These are phyloP conservation scores for Eufriesea mexicana DNA, from an alignment of 1,140 invertebrate species.

Conservation along the genomic window DNA sequence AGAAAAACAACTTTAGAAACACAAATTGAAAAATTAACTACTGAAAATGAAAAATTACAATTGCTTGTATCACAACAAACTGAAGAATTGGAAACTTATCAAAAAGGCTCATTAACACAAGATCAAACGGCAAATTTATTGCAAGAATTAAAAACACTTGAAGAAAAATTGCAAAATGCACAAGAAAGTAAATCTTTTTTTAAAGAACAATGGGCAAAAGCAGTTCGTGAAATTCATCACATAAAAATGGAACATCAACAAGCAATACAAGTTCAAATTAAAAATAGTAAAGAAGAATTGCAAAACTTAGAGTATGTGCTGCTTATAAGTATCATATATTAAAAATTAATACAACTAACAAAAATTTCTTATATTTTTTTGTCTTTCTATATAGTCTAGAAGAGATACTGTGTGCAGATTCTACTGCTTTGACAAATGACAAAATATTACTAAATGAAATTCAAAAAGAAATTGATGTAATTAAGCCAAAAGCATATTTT, in stretches of 20 bases:
- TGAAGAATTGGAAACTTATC: constrained; percentile 75
- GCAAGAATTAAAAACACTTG: constrained; percentile 82
- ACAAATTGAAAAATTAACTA: constrained; percentile 74
- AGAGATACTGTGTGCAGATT: constrained; percentile 73
- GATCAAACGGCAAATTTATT: constrained; percentile 80
- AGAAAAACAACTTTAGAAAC: constrained; percentile 72
- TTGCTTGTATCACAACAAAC: constrained; percentile 74
- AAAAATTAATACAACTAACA: not conserved
- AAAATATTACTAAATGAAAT: constrained; percentile 73
- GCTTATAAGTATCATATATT: not conserved
- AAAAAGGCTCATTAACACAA: constrained; percentile 78
- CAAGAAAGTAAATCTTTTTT: constrained; percentile 84
- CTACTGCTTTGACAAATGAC: constrained; percentile 73
- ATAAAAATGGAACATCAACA: constrained; percentile 80
- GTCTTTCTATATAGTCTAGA: constrained; percentile 71
- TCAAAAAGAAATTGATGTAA: constrained; percentile 75
- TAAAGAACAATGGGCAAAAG: constrained; percentile 84
- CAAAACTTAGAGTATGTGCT: constrained; percentile 75
- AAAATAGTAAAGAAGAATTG: constrained; percentile 80
- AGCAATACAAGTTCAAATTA: constrained; percentile 79
- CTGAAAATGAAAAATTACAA: constrained; percentile 78
- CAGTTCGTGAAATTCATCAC: constrained; percentile 83
- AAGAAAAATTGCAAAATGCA: constrained; percentile 83
- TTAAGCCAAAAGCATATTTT: constrained; percentile 69
- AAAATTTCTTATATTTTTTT: constrained; percentile 5